These are phyloP conservation scores for Rana temporaria DNA, from an alignment of 2,113 vertebrate genomes.

Conservation along the genomic window DNA sequence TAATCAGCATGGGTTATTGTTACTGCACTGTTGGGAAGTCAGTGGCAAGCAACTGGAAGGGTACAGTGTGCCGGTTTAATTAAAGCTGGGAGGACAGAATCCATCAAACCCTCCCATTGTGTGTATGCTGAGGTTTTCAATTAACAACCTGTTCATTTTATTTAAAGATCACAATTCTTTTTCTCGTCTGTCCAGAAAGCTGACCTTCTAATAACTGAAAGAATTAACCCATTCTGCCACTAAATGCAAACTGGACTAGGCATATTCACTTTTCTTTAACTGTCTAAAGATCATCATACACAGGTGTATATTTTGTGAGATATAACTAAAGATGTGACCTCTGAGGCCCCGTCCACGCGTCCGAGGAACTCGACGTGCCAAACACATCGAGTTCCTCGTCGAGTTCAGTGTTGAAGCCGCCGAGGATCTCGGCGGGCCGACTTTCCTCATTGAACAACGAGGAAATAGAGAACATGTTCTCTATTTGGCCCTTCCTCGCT, in stretches of 20 bases:
- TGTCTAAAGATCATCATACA: too few relatives aligned
- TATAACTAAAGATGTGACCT: too few relatives aligned
- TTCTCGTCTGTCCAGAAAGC: background rate
- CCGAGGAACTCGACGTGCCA: too few relatives aligned
- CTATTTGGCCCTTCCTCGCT: too few relatives aligned
- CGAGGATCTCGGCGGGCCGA: too few relatives aligned
- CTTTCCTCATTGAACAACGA: too few relatives aligned
- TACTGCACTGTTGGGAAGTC: constrained; percentile 17
- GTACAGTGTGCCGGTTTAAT: constrained; percentile 4
- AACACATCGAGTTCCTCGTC: too few relatives aligned
- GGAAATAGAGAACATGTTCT: too few relatives aligned
- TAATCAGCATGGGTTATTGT: constrained; percentile 7
- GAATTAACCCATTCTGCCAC: background rate
- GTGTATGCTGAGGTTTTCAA: constrained; percentile 14
- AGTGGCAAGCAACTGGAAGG: constrained; percentile 22
- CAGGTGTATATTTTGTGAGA: too few relatives aligned
- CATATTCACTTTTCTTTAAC: too few relatives aligned
- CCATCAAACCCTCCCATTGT: constrained; percentile 44
- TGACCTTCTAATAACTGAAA: background rate
- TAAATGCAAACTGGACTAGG: background rate
- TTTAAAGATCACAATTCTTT: background rate
- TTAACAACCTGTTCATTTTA: constrained; percentile 9
- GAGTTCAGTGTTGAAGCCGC: too few relatives aligned
- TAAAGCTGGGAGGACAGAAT: constrained; percentile 28
- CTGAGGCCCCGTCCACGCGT: too few relatives aligned